Base-by-base conservation (phyloP, 2,888 invertebrate genomes). In the Podabrus alpinus region DNA sequence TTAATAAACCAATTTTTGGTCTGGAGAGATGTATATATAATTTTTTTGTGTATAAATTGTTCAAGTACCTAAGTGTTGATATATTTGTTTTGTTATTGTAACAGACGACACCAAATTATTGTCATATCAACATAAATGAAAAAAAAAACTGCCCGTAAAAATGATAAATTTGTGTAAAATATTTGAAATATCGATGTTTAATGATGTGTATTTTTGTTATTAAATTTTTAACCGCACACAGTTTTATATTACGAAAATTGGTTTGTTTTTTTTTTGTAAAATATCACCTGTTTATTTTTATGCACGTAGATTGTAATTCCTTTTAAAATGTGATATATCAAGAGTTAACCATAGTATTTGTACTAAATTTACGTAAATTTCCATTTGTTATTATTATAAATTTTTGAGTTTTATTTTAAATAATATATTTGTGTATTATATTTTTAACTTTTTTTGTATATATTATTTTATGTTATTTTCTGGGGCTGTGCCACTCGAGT, bases 281-380 rank as follows among this genome's bases (percentile, higher is more conserved):
- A 45, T 74, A 15, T 69, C 72, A 72, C 75, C 62, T 59, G 72
- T 75, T 75, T 74, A 66, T 72, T 61, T 64, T 61, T 21, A 21
- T 68, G 72, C 75, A 73, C 75, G 25, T 73, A 75, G 72, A 9
- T 71, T 7, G 45, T 74, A 69, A 67, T 70, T 67, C 70, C 64
- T 69, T 66, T 66, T 72, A 71, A 68, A 72, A 62, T 75, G 75
- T 75, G 75, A 75, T 75, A 75, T 75, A 19, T 68, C 29, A 66
- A 75, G 70, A 72, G 75, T 75, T 75, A 75, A 75, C 75, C 75
- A 72, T 72, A 72, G 60, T 69, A 62, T 72, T 74, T 75, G 72
- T 70, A 72, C 75, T 75, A 70, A 72, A 69, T 69, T 68, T 70
- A 67, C 62, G 59, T 70, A 72, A 67, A 67, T 45, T 68, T 72